phyloP scores from a whole-genome alignment of 2,888 invertebrate species.

The Acleris sparsana region DNA sequence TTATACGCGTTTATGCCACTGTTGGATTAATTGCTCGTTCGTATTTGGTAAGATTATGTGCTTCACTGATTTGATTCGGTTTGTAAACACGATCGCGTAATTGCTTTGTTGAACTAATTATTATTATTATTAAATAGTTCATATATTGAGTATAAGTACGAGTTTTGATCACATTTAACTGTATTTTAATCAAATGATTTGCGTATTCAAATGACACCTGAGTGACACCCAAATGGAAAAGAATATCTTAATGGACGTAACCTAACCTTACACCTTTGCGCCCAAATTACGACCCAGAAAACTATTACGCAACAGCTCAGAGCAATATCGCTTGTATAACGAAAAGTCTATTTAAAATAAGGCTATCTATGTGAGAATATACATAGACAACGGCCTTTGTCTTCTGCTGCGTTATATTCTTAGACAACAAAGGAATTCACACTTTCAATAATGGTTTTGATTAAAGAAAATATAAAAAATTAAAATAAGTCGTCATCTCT shows the following conservation, averaged over 20 bases:
- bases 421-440: conserved; percentile 1
- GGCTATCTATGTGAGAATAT: conserved; percentile 45
- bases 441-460: conserved; percentile 12
- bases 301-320: conserved; percentile 61
- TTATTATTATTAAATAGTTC: too few species aligned
- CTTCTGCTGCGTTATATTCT: conserved; percentile 3
- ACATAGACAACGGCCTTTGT: conserved; percentile 20
- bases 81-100: conserved; percentile 8
- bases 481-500: too few species aligned
- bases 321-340: conserved; percentile 62
- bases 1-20: not conserved
- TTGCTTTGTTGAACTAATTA: conserved; percentile 14
- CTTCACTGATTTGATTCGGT: conserved; percentile 27
- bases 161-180: conserved; percentile 1
- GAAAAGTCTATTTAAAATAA: conserved; percentile 45
- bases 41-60: conserved; percentile 27
- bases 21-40: conserved; percentile 24
- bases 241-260: conserved; percentile 39
- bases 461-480: not conserved
- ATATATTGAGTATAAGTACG: too few species aligned
- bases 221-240: conserved; percentile 22
- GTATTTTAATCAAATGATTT: conserved; percentile 8
- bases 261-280: conserved; percentile 45
- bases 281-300: conserved; percentile 57
- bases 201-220: conserved; percentile 8